These are phyloP conservation scores for Radopholus similis DNA, from an alignment of 1,140 invertebrate species.

Conservation along the genomic window DNA sequence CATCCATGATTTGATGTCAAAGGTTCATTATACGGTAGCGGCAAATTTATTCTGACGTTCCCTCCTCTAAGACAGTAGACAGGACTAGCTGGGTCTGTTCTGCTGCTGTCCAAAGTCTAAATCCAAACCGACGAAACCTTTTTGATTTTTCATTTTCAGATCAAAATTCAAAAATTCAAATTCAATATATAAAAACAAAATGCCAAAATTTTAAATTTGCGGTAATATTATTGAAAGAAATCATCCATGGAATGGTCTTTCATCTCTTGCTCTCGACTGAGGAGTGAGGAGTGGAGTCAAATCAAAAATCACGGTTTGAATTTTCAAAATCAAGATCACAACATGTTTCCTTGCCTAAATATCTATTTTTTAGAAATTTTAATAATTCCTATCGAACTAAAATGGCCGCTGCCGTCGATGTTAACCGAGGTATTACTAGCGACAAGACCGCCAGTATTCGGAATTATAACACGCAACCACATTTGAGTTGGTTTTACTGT, in stretches of 20 bases:
- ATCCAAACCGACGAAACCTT: too few species aligned
- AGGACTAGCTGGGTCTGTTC: too few species aligned
- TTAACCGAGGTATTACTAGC: slow-evolving; percentile 64
- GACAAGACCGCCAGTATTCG: slow-evolving; percentile 85
- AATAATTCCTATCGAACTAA: not conserved
- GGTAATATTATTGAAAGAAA: too few species aligned
- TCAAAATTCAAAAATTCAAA: too few species aligned
- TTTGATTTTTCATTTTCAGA: too few species aligned
- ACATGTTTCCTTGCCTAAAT: not conserved
- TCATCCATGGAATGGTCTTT: not conserved
- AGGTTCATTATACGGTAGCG: too few species aligned
- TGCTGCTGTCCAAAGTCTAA: too few species aligned
- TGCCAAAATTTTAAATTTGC: too few species aligned
- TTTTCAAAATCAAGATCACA: not conserved
- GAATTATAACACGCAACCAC: slow-evolving; percentile 93
- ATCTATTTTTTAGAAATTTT: not conserved
- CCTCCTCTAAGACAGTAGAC: too few species aligned
- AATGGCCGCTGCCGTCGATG: slow-evolving; percentile 55
- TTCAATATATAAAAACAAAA: too few species aligned
- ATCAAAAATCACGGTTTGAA: not conserved
- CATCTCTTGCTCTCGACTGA: not conserved
- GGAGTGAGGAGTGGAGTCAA: not conserved
- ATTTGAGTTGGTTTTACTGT: slow-evolving; percentile 71
- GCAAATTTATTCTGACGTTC: too few species aligned
- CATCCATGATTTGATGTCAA: too few species aligned